phyloP scores from a whole-genome alignment of 2,113 vertebrate genomes.

The Lasiurus cinereus region DNA sequence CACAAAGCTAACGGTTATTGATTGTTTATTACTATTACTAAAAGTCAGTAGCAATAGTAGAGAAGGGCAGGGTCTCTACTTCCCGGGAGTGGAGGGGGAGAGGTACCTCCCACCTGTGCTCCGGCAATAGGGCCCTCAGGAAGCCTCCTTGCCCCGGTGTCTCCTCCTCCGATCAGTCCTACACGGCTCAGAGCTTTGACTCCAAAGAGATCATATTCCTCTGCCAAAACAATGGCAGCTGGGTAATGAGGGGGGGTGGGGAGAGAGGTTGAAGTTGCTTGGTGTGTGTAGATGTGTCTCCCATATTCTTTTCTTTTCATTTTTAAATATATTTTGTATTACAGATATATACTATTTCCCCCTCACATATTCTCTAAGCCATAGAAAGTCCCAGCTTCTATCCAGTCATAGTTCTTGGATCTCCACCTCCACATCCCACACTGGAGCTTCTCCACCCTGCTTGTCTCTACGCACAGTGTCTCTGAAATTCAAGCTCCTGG shows the following conservation, averaged over 20 bases:
- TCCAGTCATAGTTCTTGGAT: neutral
- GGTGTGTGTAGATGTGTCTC: neutral
- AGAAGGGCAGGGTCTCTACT: neutral
- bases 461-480: neutral
- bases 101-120: neutral
- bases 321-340: too few relatives aligned
- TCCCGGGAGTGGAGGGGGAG: neutral
- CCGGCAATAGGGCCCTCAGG: neutral
- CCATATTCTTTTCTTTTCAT: neutral
- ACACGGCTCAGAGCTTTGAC: neutral
- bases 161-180: neutral
- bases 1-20: neutral
- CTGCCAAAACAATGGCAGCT: neutral
- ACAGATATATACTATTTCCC: too few relatives aligned
- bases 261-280: neutral
- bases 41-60: neutral
- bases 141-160: neutral
- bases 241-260: neutral
- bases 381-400: neutral
- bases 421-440: neutral
- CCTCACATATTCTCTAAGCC: neutral
- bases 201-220: neutral
- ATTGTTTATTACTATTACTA: neutral
- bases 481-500: neutral
- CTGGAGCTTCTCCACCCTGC: neutral